These are phyloP conservation scores for Nasonia vitripennis DNA, from an alignment of 1,140 invertebrate species.

Conservation along the genomic window DNA sequence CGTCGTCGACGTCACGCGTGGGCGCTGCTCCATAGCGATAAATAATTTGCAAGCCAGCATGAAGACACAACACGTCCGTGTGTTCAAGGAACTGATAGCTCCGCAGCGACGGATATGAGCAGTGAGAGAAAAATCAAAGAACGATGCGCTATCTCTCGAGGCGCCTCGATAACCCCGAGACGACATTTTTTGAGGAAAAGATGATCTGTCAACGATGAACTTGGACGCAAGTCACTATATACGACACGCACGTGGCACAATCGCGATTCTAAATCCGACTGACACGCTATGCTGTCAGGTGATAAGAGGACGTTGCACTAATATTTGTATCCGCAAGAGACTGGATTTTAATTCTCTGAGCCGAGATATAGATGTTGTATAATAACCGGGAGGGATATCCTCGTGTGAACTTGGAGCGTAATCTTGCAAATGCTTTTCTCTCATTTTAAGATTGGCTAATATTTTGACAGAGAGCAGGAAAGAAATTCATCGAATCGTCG, in stretches of 20 bases:
- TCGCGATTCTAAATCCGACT: constrained; percentile 15
- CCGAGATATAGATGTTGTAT: not conserved
- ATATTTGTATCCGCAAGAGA: not conserved
- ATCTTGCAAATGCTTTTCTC: not conserved
- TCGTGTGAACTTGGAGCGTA: not conserved
- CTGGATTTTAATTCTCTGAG: not conserved
- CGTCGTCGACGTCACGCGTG: constrained; percentile 53
- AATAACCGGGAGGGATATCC: not conserved
- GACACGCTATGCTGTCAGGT: constrained; percentile 4
- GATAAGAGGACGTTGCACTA: constrained; percentile 40
- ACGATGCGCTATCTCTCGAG: constrained; percentile 21
- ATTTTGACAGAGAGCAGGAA: not conserved
- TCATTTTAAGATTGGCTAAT: not conserved
- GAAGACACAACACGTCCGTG: constrained; percentile 62
- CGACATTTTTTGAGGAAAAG: constrained; percentile 14
- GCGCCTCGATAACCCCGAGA: constrained; percentile 62
- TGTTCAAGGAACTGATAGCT: constrained; percentile 58
- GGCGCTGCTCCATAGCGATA: constrained; percentile 20
- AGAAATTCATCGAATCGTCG: not conserved
- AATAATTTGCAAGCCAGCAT: constrained; percentile 57
- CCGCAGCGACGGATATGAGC: constrained; percentile 18
- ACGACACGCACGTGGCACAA: not conserved
- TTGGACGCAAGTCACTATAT: not conserved
- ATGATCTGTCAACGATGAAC: constrained; percentile 12
- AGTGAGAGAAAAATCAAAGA: constrained; percentile 13